Conservation (phyloP, 2,888 invertebrate genomes). For the Eupithecia subfuscata region DNA sequence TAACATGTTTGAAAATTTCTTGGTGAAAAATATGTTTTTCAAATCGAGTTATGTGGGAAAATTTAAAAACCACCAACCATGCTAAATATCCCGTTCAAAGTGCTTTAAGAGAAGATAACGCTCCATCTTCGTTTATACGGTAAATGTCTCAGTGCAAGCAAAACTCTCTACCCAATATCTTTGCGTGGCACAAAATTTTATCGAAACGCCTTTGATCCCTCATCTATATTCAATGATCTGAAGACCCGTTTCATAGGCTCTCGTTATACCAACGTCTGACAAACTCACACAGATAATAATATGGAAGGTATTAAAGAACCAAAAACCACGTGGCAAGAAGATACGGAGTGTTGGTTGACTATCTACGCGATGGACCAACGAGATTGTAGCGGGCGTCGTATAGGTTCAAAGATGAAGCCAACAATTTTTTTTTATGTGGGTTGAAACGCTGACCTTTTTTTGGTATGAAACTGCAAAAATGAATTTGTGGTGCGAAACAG, state of each 20-base stretch:
- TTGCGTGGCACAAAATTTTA: constrained; percentile 76
- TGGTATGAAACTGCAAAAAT: too few relatives aligned
- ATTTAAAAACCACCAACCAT: neutral
- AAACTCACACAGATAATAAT: neutral
- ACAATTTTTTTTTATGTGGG: too few relatives aligned
- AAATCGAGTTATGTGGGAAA: neutral
- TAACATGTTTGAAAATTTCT: neutral
- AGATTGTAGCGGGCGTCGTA: too few relatives aligned
- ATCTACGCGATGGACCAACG: too few relatives aligned
- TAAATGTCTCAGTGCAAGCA: constrained; percentile 56
- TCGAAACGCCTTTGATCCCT: constrained; percentile 80
- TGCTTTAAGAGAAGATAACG: neutral
- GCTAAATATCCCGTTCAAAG: neutral
- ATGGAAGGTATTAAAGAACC: neutral
- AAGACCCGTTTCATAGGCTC: constrained; percentile 76
- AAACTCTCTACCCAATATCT: constrained; percentile 67
- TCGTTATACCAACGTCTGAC: constrained; percentile 66
- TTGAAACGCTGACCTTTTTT: too few relatives aligned
- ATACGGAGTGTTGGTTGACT: neutral
- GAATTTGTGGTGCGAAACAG: too few relatives aligned
- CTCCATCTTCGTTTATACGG: neutral
- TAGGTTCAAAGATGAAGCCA: too few relatives aligned
- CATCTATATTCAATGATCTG: constrained; percentile 82
- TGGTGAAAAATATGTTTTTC: neutral
- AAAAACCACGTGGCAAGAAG: neutral